Percentiles rank a stretch among this genome's conserved stretches.
These are phyloP conservation scores for Myotis pilosus DNA, from an alignment of 2,797 vertebrate genomes.

Conservation along the genomic window DNA sequence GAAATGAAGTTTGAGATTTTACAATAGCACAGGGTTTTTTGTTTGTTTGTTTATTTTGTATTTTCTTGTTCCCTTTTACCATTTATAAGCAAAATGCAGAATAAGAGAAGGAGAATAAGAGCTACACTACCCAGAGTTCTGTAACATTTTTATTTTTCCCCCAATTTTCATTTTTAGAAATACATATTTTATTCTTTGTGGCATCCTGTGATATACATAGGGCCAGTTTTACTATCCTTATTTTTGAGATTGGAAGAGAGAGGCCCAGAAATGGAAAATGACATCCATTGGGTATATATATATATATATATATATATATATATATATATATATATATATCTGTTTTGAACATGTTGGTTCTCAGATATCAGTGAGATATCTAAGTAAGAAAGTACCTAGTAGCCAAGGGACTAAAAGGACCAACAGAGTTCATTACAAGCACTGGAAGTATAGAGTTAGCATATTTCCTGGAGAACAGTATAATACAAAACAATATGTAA, in stretches of 20 bases:
- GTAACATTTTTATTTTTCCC: background rate
- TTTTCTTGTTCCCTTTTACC: background rate
- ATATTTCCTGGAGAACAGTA: slow-evolving; percentile 19
- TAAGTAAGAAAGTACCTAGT: background rate
- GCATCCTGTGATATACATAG: background rate
- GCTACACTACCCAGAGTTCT: background rate
- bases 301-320: background rate
- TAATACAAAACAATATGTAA: slow-evolving; percentile 35
- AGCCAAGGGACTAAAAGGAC: background rate
- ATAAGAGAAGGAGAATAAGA: background rate
- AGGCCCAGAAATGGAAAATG: background rate
- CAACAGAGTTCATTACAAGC: background rate
- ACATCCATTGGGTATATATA: background rate
- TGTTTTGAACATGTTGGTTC: background rate
- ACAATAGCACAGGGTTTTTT: background rate
- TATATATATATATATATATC: background rate
- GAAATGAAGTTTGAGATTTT: background rate
- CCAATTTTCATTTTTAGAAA: background rate
- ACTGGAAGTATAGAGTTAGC: background rate
- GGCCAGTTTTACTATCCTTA: background rate
- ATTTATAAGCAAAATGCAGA: background rate
- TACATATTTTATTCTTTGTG: background rate
- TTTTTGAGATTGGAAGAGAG: background rate
- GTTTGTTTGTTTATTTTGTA: background rate
- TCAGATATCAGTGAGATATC: background rate